Evolutionary conservation across 2,113 vertebrate species (phyloP).

Genomic region (Lampris incognitus): DNA sequence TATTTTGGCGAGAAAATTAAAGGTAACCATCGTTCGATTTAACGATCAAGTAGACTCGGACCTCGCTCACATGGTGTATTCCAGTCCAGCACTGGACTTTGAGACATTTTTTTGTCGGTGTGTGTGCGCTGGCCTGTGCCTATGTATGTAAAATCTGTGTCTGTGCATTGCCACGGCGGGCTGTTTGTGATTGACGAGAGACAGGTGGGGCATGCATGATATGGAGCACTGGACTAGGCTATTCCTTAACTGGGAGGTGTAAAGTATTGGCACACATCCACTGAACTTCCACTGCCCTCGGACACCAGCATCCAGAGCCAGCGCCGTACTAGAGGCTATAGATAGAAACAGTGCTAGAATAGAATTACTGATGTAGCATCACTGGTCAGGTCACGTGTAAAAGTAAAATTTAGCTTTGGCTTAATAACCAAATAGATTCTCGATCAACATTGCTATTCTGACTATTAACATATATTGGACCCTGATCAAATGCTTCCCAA

Average conservation of each 20-base stretch:
- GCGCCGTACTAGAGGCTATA: conserved; percentile 12
- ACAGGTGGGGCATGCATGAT: conserved; percentile 11
- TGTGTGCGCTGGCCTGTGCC: not conserved
- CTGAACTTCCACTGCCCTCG: conserved; percentile 32
- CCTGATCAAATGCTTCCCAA: not conserved
- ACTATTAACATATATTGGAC: not conserved
- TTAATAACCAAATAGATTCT: conserved; percentile 3
- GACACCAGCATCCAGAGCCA: conserved; percentile 37
- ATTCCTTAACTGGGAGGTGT: conserved; percentile 37
- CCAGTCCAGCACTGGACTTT: not conserved
- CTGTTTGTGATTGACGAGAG: conserved; percentile 7
- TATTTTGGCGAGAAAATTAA: not conserved
- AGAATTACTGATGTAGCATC: conserved; percentile 6
- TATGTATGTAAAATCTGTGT: not conserved
- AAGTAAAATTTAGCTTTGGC: not conserved
- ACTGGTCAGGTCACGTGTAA: conserved; percentile 16
- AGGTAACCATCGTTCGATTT: not conserved
- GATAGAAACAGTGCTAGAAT: conserved; percentile 37
- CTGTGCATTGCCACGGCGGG: conserved; percentile 22
- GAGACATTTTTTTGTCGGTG: not conserved
- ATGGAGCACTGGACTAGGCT: not conserved
- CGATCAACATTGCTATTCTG: not conserved
- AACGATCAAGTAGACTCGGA: not conserved
- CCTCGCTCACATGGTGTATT: not conserved
- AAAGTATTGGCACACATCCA: conserved; percentile 28